Evolutionary conservation across 2,888 invertebrate genomes (phyloP), one percentile per base, ranked within the genome.

Genomic region (Drosophila neotestacea): DNA sequence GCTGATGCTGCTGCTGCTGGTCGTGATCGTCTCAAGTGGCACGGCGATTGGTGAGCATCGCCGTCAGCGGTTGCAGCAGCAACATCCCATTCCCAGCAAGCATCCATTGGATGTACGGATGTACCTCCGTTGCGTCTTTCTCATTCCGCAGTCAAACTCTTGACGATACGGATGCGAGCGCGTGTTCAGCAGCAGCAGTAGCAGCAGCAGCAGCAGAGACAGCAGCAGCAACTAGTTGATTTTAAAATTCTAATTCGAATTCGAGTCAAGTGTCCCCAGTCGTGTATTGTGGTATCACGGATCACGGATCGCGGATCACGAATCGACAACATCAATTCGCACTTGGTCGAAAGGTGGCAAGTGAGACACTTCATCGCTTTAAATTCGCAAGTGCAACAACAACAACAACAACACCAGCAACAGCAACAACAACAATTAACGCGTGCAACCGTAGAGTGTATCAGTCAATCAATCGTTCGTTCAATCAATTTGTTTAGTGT

Each of bases 91-190:
- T 28, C 38, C 32, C 16, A 39, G 28, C 30, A 50, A 54, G 67
- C 73, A 76, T 65, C 74, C 51, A 77, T 78, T 78, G 78, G 65
- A 63, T 41, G 77, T 62, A 56, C 59, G 41, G 13, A 36, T 22
- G 22, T 22, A 2, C 22, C 22, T 22, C 22, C 28, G 56, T 39
- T 69, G 78, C 65, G 54, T 47, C 39, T 48, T 42, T n/a, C 76
- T 90, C 89, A 91, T 90, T 92, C 89, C 89, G 85, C 74, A 75
- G 82, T 70, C 73, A 70, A 83, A 73, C 90, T 79, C 74, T 79
- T 81, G 75, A 76, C 81, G 70, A 63, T 70, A 73, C 86, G 84
- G 88, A 76, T 84, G 88, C 70, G 61, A 64, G 66, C 65, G 78
- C 85, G 72, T 66, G 62, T 70, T 65, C 56, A 50, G 56, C 44